Percentiles rank a stretch among this genome's conserved stretches.
Evolutionary conservation across 2,797 vertebrate species (phyloP).

Genomic region (Aldrovandia affinis): DNA sequence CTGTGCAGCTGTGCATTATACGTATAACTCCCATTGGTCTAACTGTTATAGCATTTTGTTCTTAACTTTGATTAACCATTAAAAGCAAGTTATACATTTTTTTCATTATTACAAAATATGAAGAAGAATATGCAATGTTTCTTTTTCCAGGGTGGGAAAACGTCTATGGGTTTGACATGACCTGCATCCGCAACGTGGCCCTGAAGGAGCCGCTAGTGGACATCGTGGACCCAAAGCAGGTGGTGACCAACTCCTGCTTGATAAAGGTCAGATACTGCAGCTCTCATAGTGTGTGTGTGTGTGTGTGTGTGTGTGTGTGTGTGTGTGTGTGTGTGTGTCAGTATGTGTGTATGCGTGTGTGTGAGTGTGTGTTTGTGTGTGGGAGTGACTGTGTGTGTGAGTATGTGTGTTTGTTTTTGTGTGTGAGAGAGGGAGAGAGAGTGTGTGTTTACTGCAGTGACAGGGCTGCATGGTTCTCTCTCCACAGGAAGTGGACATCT

Average conservation of each 20-base stretch:
- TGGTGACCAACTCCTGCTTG: slow-evolving; percentile 96
- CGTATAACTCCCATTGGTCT: too few species aligned
- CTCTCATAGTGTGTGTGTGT: background rate
- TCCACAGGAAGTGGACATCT: slow-evolving; percentile 93
- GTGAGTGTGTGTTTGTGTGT: background rate
- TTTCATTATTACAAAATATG: too few species aligned
- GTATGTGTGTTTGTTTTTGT: background rate
- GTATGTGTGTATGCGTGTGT: slow-evolving; percentile 15
- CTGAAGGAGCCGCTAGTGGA: slow-evolving; percentile 98
- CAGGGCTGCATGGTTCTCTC: slow-evolving; percentile 32
- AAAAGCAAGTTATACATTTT: too few species aligned
- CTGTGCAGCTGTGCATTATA: too few species aligned
- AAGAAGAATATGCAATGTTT: too few species aligned
- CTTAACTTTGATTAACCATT: too few species aligned
- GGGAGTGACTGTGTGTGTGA: background rate
- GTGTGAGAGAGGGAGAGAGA: background rate
- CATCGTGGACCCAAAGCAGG: slow-evolving; percentile 96
- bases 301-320: background rate
- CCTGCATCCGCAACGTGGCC: slow-evolving; percentile 95
- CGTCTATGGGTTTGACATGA: slow-evolving; percentile 98
- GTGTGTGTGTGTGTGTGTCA: background rate
- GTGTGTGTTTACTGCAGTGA: slow-evolving; percentile 27
- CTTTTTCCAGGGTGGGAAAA: slow-evolving; percentile 92
- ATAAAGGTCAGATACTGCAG: slow-evolving; percentile 86
- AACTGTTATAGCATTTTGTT: too few species aligned